phyloP scores from a whole-genome alignment of 2,888 invertebrate species.

The Iphiclides podalirius region DNA sequence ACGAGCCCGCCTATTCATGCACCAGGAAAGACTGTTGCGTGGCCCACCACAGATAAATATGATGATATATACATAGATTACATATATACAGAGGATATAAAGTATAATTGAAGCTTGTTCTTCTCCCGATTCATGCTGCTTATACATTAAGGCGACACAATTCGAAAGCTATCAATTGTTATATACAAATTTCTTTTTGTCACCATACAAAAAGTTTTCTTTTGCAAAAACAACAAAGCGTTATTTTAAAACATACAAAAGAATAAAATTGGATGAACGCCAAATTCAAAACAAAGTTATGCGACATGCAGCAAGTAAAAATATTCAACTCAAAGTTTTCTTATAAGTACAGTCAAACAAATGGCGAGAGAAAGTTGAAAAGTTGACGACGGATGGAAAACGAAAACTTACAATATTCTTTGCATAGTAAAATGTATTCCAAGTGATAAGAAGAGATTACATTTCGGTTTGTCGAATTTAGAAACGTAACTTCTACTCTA shows the following conservation, averaged over 20 bases:
- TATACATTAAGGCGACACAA: too few species aligned
- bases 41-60: too few species aligned
- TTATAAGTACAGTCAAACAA: slow-evolving; percentile 22
- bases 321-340: slow-evolving; percentile 21
- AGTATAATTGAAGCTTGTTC: too few species aligned
- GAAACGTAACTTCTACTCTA: background rate
- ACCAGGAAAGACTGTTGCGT: too few species aligned
- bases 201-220: too few species aligned
- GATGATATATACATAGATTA: too few species aligned
- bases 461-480: background rate
- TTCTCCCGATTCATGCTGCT: too few species aligned
- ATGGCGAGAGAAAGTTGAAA: slow-evolving; percentile 20
- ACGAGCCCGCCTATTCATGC: too few species aligned
- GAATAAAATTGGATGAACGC: slow-evolving; percentile 19
- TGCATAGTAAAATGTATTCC: slow-evolving; percentile 3
- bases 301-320: slow-evolving; percentile 21
- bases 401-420: slow-evolving; percentile 13
- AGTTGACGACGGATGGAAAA: slow-evolving; percentile 13
- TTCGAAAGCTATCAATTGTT: too few species aligned
- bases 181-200: too few species aligned
- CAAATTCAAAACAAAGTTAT: slow-evolving; percentile 22
- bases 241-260: slow-evolving; percentile 13
- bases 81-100: too few species aligned
- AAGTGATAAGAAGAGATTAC: slow-evolving; percentile 4
- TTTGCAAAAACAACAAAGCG: slow-evolving; percentile 2